Conservation (phyloP, 2,888 invertebrate species). For the Neoaliturus tenellus region DNA sequence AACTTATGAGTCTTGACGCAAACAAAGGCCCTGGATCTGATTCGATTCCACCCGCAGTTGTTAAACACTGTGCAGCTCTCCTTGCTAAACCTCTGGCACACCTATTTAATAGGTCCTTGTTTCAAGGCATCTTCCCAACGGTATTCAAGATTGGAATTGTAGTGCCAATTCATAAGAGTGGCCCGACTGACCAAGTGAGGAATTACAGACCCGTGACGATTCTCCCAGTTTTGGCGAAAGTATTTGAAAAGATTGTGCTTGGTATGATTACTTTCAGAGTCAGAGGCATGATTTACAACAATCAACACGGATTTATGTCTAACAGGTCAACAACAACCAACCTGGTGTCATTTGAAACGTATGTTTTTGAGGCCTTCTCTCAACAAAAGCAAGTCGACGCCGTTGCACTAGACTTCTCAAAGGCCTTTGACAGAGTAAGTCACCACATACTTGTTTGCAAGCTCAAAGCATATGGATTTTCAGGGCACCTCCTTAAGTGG, state of each 20-base stretch:
- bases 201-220: conserved; percentile 60
- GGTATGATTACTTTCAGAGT: not conserved
- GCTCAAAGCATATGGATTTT: conserved; percentile 58
- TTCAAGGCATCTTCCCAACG: no score
- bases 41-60: not conserved
- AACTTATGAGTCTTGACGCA: not conserved
- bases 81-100: not conserved
- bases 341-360: conserved; percentile 59
- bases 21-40: not conserved
- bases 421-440: conserved; percentile 64
- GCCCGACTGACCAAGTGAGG: conserved; percentile 47
- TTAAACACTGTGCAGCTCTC: not conserved
- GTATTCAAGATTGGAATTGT: conserved; percentile 47
- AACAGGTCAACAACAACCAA: conserved; percentile 60
- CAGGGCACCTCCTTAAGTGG: conserved; percentile 60
- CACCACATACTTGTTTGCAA: conserved; percentile 60
- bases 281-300: not conserved
- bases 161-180: conserved; percentile 57
- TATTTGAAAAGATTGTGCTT: conserved; percentile 50
- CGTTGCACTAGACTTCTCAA: conserved; percentile 62
- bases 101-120: conserved; percentile 11
- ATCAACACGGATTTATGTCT: conserved; percentile 61
- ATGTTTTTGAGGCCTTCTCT: conserved; percentile 56
- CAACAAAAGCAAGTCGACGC: conserved; percentile 59
- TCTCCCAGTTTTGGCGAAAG: conserved; percentile 22